phyloP scores from a whole-genome alignment of 1,140 invertebrate genomes.

The Amyelois transitella region DNA sequence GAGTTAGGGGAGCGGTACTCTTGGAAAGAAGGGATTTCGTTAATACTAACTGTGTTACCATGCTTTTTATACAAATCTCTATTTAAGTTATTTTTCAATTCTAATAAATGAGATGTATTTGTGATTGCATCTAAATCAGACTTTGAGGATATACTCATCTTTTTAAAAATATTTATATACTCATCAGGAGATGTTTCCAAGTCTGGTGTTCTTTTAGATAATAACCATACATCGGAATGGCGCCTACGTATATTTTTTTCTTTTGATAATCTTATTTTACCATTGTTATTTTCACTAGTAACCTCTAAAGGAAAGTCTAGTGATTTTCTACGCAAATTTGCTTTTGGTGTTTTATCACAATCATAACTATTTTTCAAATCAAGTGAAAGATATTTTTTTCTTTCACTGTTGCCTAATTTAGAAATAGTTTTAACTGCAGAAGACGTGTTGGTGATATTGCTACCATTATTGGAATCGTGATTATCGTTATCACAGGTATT shows the following conservation, averaged over 20 bases:
- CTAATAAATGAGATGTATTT: neutral
- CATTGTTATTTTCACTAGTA: neutral
- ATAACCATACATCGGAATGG: constrained; percentile 33
- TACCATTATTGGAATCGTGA: neutral
- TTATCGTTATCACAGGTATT: constrained; percentile 22
- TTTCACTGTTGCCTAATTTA: constrained; percentile 13
- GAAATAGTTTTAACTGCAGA: neutral
- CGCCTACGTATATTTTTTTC: constrained; percentile 16
- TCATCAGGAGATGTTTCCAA: constrained; percentile 19
- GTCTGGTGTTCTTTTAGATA: constrained; percentile 18
- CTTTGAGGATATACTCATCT: constrained; percentile 23
- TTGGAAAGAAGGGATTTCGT: constrained; percentile 43
- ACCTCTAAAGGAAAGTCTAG: constrained; percentile 1
- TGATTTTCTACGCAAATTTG: neutral
- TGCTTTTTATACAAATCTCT: constrained; percentile 17
- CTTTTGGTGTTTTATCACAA: neutral
- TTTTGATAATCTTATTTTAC: neutral
- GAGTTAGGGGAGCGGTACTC: constrained; percentile 43
- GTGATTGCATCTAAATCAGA: neutral
- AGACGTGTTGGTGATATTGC: neutral
- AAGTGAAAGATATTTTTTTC: constrained; percentile 42
- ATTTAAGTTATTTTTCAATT: neutral
- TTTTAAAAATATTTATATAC: constrained; percentile 28
- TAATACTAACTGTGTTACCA: constrained; percentile 35
- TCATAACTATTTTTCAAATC: constrained; percentile 44